Evolutionary conservation across 2,113 vertebrate genomes (phyloP), one percentile per base, ranked within the genome.

Genomic region (Motacilla tschutschensis): DNA sequence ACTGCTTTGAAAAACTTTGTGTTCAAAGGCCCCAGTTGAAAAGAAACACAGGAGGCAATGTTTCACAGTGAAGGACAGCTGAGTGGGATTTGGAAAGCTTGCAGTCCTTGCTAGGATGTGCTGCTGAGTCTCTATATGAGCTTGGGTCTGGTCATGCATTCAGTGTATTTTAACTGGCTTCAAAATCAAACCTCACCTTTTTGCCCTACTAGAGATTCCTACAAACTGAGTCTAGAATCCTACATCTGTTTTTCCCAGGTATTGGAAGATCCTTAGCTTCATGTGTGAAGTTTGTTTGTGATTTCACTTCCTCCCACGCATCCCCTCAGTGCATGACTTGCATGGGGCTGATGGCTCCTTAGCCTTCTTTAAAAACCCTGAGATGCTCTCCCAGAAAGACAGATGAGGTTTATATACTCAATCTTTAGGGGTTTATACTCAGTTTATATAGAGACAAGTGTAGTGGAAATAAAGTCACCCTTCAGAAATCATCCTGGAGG

Each of bases 21-120:
- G 8, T 71, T 74, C 31, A 47, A 58, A 54, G 63, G 12, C 17
- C 4, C 2, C 6, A 16, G 2, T 36, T 40, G 21, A 51, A 70
- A 74, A 59, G 36, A 63, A 60, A 12, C 36, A 55, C 5, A 9
- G 19, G 54, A 74, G 19, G 29, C 28, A 47, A 25, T 36, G 50
- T 71, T 86, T 80, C 58, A 51, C 38, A 40, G 40, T 29, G 48
- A 70, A 81, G 41, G 38, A 31, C 38, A 51, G 35, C 9, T 1
- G 1, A 59, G 24, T 22, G 26, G 47, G 29, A 28, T 77, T 63
- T 7, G 3, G 36, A 40, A 71, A 80, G 7, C 24, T 44, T 59
- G 22, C 17, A 12, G 41, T 82, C 17, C 29, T 43, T 82, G 19
- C 29, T 46, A 35, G 29, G 17, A 29, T 0, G 0, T 31, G 20